Percentiles rank a stretch among this genome's conserved stretches.
These are phyloP conservation scores for Arremon brunneinucha DNA, from an alignment of 2,797 vertebrate genomes.

Conservation along the genomic window DNA sequence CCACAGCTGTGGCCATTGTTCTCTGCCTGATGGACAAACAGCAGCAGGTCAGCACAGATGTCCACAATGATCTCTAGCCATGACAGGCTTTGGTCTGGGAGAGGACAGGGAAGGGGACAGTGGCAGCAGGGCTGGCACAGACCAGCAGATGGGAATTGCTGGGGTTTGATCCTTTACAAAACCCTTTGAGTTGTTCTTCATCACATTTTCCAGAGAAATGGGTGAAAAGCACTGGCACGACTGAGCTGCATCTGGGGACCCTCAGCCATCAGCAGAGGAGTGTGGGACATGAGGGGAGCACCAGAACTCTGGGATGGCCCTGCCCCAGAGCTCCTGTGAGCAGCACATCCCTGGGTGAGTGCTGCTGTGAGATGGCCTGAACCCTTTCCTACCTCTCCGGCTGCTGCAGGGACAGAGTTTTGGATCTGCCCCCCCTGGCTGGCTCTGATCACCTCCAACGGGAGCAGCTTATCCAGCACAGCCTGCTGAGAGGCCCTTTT, in stretches of 20 bases:
- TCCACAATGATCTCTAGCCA: background rate
- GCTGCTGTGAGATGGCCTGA: background rate
- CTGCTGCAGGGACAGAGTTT: background rate
- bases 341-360: background rate
- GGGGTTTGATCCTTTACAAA: background rate
- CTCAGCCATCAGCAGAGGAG: background rate
- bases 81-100: background rate
- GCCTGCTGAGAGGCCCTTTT: background rate
- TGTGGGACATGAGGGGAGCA: background rate
- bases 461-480: background rate
- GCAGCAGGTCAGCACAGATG: background rate
- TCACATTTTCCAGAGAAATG: accelerated
- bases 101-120: background rate
- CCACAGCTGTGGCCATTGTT: background rate
- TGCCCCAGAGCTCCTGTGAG: background rate
- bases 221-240: background rate
- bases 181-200: background rate
- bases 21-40: background rate
- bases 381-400: background rate
- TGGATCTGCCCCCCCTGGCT: background rate
- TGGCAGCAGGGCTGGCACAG: background rate
- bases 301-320: accelerated
- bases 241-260: background rate
- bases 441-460: accelerated
- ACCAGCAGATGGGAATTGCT: background rate